Evolutionary conservation across 1,140 invertebrate genomes (phyloP).

Genomic region (Aphidius gifuensis): DNA sequence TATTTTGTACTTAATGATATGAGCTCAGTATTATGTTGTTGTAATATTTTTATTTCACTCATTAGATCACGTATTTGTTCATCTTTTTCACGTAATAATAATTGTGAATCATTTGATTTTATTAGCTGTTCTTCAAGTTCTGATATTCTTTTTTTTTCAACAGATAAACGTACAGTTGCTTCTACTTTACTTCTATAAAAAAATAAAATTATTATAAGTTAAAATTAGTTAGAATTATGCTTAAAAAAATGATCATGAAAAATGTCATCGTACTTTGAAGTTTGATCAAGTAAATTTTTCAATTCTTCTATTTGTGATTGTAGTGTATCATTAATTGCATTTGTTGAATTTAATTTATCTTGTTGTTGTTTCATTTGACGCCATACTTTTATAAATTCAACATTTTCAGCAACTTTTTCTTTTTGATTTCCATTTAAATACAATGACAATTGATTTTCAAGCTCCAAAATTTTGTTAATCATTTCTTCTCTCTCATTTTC

Average conservation of each 20-base stretch:
- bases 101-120: constrained; percentile 34
- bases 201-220: constrained; percentile 16
- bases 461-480: constrained; percentile 35
- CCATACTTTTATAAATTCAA: constrained; percentile 48
- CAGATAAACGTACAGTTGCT: constrained; percentile 29
- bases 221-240: neutral
- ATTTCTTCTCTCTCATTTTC: constrained; percentile 43
- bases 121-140: constrained; percentile 39
- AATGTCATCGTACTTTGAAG: constrained; percentile 32
- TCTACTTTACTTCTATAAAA: constrained; percentile 37
- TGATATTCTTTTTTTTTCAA: constrained; percentile 36
- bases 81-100: constrained; percentile 38
- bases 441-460: constrained; percentile 40
- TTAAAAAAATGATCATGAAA: neutral
- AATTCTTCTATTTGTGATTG: constrained; percentile 37
- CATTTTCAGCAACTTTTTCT: constrained; percentile 47
- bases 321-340: constrained; percentile 38
- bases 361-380: constrained; percentile 45
- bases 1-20: constrained; percentile 39
- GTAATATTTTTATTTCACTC: constrained; percentile 44
- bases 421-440: constrained; percentile 32
- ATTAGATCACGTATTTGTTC: constrained; percentile 42
- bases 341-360: constrained; percentile 38
- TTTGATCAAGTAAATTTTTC: constrained; percentile 38
- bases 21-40: constrained; percentile 49